A percentile compares a stretch with the other conserved stretches of the same genome.
phyloP scores from a whole-genome alignment of 1,140 invertebrate genomes.

The Drosophila triauraria region DNA sequence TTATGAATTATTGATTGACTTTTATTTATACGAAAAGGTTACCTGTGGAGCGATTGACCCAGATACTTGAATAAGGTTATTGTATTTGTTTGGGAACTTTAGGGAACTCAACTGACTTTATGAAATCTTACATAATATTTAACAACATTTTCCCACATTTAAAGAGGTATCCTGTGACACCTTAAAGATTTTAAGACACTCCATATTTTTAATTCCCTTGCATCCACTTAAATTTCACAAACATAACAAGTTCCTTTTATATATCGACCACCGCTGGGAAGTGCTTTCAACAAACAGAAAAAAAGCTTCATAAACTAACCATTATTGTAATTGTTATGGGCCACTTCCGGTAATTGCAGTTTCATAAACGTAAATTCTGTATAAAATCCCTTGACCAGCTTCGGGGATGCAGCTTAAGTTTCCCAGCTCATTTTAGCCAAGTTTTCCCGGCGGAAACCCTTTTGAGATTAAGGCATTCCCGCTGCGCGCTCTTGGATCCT shows the following conservation, averaged over 20 bases:
- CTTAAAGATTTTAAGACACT: no score
- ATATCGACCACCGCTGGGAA: not conserved
- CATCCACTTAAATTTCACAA: not conserved
- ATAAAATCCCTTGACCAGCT: conserved; percentile 7
- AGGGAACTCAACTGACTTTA: not conserved
- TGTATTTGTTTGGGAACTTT: not conserved
- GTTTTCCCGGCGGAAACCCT: conserved; percentile 14
- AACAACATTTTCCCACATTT: no score
- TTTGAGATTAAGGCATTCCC: conserved; percentile 25
- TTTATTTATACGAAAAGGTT: not conserved
- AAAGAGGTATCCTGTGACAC: no score
- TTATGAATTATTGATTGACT: conserved; percentile 65
- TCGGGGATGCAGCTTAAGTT: conserved; percentile 18
- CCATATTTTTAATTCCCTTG: no score
- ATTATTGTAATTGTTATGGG: conserved; percentile 19
- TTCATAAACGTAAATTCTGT: conserved; percentile 3
- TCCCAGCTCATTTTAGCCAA: conserved; percentile 22
- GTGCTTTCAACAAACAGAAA: not conserved
- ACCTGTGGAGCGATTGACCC: not conserved
- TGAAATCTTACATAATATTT: not conserved
- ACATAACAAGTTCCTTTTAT: not conserved
- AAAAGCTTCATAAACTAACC: not conserved
- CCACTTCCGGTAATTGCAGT: conserved; percentile 35
- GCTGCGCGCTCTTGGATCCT: conserved; percentile 14
- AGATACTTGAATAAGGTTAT: not conserved